These are phyloP conservation scores for Gymnothorax reevesii DNA, from an alignment of 2,797 vertebrate genomes.

Conservation along the genomic window DNA sequence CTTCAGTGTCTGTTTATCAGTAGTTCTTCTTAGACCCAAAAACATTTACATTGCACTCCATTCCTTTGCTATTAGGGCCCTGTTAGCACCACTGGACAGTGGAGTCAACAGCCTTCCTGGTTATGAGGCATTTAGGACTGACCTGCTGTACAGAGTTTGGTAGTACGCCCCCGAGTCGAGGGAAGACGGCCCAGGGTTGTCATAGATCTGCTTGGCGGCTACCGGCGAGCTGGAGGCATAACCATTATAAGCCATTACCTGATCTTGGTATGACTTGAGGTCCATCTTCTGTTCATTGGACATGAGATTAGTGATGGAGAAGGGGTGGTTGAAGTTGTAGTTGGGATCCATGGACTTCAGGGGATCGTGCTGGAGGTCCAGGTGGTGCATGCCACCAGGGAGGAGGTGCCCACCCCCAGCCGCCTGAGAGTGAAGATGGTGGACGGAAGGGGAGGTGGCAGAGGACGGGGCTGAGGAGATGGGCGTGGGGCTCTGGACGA, in stretches of 20 bases:
- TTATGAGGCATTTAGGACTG: conserved; percentile 86
- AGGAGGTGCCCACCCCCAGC: conserved; percentile 71
- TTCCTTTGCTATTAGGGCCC: conserved; percentile 7
- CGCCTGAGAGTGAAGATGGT: conserved; percentile 72
- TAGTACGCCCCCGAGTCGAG: conserved; percentile 82
- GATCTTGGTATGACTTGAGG: conserved; percentile 83
- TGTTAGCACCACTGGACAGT: conserved; percentile 12
- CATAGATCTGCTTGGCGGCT: conserved; percentile 76
- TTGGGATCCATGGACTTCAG: conserved; percentile 85
- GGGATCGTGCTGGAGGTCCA: conserved; percentile 82
- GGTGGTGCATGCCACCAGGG: conserved; percentile 73
- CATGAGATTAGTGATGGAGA: conserved; percentile 93
- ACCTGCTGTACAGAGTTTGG: conserved; percentile 85
- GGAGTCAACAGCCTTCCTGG: conserved; percentile 42
- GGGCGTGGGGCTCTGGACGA: conserved; percentile 66
- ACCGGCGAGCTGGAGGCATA: conserved; percentile 67
- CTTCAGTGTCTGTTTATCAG: conserved; percentile 1
- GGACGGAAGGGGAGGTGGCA: conserved; percentile 51
- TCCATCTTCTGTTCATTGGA: conserved; percentile 88
- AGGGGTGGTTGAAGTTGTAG: conserved; percentile 92
- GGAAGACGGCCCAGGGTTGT: conserved; percentile 63
- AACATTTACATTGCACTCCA: neutral
- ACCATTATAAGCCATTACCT: conserved; percentile 78
- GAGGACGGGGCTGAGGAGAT: conserved; percentile 60
- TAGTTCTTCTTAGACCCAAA: conserved; percentile 23